Base-by-base conservation (phyloP, 1,140 invertebrate genomes). In the Homarus americanus region DNA sequence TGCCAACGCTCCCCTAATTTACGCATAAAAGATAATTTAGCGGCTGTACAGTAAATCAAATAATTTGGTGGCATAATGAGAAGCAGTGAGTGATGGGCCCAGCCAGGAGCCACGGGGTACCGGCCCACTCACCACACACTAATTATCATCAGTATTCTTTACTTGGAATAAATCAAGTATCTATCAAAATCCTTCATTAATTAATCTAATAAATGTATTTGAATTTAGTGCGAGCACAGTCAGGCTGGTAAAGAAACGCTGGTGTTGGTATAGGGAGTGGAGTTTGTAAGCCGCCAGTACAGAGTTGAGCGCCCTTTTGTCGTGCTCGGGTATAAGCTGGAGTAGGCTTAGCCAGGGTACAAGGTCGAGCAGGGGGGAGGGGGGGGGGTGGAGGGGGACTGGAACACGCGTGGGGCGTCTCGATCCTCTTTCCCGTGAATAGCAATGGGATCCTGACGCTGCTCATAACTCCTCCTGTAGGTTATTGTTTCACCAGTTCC, bases 11-110 rank as follows among this genome's bases (percentile, higher is more conserved):
- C 75, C 85, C 58, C 40, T 87, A 87, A 87, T 79, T 79, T 87
- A 78, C 75, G 75, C 58, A 87, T 87, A 87, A 79, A 79, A 87
- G 75, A n/a, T 87, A 79, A 87, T 79, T 79, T 40, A 80, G 40
- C 24, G 76, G 85, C 32, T 34, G 38, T n/a, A 28, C 85, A 38
- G 34, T 87, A 87, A 87, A 79, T 87, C 75, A 66, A 32, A 40
- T 86, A 78, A 80, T 87, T 44, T 28, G 32, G 38, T 34, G 58
- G 58, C 58, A 79, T 79, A 87, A 87, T 87, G 75, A 79, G 75
- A 87, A 75, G 10, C 12, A 12, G 32, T 36, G n/a, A n/a, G 44
- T 49, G 44, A 49, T 49, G 44, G 44, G 12, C 5, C 5, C 5
- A 15, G 5, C 44, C 44, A 49, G 44, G 44, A n/a, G 5, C 15